A percentile compares a stretch with the other conserved stretches of the same genome.
These are phyloP conservation scores for Alitta virens DNA, from an alignment of 2,888 invertebrate species.

Conservation along the genomic window DNA sequence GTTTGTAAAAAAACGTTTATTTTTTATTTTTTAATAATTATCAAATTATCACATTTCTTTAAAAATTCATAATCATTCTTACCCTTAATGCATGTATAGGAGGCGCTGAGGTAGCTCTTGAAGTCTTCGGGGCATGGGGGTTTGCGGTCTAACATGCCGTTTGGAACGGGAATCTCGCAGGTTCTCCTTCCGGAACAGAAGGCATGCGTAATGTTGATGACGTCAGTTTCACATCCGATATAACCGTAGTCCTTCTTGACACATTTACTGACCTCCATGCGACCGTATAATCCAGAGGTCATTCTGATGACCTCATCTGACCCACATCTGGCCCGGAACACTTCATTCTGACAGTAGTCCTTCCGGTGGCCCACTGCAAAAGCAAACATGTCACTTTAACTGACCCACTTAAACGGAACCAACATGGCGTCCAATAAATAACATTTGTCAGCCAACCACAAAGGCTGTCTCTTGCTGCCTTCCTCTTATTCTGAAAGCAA, in stretches of 20 bases:
- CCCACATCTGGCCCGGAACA: slow-evolving; percentile 7
- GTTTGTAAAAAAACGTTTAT: too few relatives aligned
- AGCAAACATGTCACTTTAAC: too few relatives aligned
- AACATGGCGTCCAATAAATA: too few relatives aligned
- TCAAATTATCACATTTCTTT: too few relatives aligned
- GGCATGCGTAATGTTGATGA: slow-evolving; percentile 15
- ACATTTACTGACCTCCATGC: slow-evolving; percentile 15
- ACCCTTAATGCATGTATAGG: slow-evolving; percentile 17
- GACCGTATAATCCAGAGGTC: slow-evolving; percentile 15
- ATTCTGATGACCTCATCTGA: slow-evolving; percentile 16
- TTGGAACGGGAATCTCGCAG: slow-evolving; percentile 16
- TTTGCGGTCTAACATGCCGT: slow-evolving; percentile 14
- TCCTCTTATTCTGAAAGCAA: too few relatives aligned
- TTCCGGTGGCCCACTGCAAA: background rate
- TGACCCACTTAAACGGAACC: too few relatives aligned
- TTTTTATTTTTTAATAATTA: too few relatives aligned
- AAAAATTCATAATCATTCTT: too few relatives aligned
- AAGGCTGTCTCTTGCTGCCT: too few relatives aligned
- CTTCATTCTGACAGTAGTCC: slow-evolving; percentile 20
- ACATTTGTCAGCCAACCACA: too few relatives aligned
- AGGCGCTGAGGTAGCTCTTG: slow-evolving; percentile 19
- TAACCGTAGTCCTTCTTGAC: slow-evolving; percentile 22
- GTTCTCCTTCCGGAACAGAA: slow-evolving; percentile 19
- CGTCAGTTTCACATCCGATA: slow-evolving; percentile 18
- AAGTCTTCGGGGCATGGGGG: slow-evolving; percentile 20